Percentiles rank a stretch among this genome's conserved stretches.
These are phyloP conservation scores for Lycocerus yunnanus DNA, from an alignment of 2,888 invertebrate genomes.

Conservation along the genomic window DNA sequence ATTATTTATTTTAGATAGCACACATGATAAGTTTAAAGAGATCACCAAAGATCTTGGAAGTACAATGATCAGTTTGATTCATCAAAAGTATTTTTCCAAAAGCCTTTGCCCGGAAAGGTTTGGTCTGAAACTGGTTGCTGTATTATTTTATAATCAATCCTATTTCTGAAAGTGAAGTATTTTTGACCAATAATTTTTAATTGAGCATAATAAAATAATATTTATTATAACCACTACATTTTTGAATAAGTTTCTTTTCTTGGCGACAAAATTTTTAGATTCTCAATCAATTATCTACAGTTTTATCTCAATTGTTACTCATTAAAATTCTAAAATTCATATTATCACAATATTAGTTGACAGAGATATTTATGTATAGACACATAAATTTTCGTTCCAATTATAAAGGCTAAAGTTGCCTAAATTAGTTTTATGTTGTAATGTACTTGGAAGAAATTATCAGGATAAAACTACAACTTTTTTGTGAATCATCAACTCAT, in stretches of 20 bases:
- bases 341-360: neutral
- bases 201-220: too few species aligned
- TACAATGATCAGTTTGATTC: neutral
- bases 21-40: neutral
- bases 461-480: neutral
- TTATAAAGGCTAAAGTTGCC: neutral
- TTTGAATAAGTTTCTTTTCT: too few species aligned
- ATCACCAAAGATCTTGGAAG: neutral
- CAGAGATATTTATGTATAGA: neutral
- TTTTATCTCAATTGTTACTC: neutral
- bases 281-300: neutral
- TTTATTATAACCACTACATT: too few species aligned
- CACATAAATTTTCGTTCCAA: neutral
- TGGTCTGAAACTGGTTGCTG: too few species aligned
- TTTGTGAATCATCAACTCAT: too few species aligned
- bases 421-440: too few species aligned
- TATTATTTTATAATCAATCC: too few species aligned
- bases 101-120: neutral
- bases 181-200: too few species aligned
- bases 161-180: too few species aligned
- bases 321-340: neutral
- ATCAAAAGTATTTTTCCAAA: neutral
- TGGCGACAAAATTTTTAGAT: too few species aligned
- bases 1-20: neutral
- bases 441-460: neutral